Evolutionary conservation across 2,888 invertebrate genomes (phyloP).

Genomic region (Eristalinus sepulchralis): DNA sequence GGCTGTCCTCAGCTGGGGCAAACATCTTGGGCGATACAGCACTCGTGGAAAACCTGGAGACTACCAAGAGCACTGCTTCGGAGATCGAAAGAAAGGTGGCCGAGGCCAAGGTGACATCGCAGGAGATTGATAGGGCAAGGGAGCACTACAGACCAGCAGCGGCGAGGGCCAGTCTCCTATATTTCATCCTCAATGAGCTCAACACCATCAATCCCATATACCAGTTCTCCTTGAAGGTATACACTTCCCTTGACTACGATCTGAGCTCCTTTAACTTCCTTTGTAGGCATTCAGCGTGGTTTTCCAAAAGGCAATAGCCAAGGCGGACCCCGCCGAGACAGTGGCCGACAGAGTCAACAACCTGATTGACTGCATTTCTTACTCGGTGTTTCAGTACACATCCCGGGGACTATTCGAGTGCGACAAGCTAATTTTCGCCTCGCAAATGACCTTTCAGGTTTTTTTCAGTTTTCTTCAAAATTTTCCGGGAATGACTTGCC

Average conservation of each 20-base stretch:
- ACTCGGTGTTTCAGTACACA: slow-evolving; percentile 97
- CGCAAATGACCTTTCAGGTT: slow-evolving; percentile 97
- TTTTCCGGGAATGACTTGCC: background rate
- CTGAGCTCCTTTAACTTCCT: background rate
- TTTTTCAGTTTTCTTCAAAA: too few species aligned
- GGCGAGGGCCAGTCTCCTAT: slow-evolving; percentile 94
- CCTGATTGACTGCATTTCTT: slow-evolving; percentile 96
- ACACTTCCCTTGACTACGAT: background rate
- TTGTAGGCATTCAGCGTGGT: slow-evolving; percentile 96
- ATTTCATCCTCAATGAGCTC: slow-evolving; percentile 97
- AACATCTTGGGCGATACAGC: slow-evolving; percentile 97
- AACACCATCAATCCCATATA: slow-evolving; percentile 98
- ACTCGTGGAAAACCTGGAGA: slow-evolving; percentile 97
- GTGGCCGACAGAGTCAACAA: slow-evolving; percentile 91
- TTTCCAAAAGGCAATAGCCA: slow-evolving; percentile 96
- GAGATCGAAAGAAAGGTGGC: slow-evolving; percentile 95
- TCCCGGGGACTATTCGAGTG: slow-evolving; percentile 96
- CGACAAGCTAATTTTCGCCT: slow-evolving; percentile 97
- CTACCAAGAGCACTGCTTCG: slow-evolving; percentile 96
- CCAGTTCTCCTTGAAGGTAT: slow-evolving; percentile 95
- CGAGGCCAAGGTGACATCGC: slow-evolving; percentile 95
- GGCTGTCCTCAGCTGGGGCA: slow-evolving; percentile 94
- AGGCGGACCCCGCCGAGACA: slow-evolving; percentile 90
- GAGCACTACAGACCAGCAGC: slow-evolving; percentile 91
- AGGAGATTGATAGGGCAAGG: slow-evolving; percentile 95